Conservation (phyloP, 2,113 vertebrate genomes). For the Carlito syrichta region DNA sequence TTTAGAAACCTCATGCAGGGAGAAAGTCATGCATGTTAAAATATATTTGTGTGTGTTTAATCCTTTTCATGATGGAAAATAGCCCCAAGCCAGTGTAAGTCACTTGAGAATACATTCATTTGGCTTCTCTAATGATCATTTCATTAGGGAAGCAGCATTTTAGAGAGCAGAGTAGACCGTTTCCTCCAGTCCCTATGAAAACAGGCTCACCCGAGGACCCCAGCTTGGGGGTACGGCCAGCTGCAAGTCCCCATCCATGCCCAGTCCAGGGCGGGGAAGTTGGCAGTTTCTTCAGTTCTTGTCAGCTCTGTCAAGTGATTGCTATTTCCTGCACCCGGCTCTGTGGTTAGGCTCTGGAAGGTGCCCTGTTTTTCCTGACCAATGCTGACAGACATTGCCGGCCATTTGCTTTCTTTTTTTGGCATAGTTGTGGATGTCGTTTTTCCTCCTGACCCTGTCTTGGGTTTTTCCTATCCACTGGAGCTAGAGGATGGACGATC, state of each 20-base stretch:
- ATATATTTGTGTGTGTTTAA: neutral
- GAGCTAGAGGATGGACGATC: neutral
- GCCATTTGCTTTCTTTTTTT: neutral
- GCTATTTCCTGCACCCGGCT: constrained; percentile 74
- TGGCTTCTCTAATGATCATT: neutral
- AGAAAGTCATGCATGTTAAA: neutral
- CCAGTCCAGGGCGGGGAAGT: constrained; percentile 53
- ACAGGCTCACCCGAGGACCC: constrained; percentile 21
- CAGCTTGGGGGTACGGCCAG: neutral
- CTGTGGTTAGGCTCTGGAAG: constrained; percentile 40
- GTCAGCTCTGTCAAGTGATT: constrained; percentile 46
- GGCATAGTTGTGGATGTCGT: rapidly evolving
- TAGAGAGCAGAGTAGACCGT: neutral
- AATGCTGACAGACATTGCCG: neutral
- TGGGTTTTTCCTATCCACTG: neutral
- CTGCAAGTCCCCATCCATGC: neutral
- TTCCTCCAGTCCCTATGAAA: constrained; percentile 28
- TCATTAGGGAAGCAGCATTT: neutral
- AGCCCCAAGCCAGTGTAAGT: neutral
- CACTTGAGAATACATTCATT: neutral
- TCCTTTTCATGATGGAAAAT: neutral
- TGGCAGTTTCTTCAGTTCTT: constrained; percentile 36
- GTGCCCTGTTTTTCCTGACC: constrained; percentile 47
- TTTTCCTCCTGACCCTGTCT: neutral
- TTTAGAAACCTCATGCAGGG: neutral